phyloP scores from a whole-genome alignment of 2,113 vertebrate genomes.

The Cynoglossus semilaevis region DNA sequence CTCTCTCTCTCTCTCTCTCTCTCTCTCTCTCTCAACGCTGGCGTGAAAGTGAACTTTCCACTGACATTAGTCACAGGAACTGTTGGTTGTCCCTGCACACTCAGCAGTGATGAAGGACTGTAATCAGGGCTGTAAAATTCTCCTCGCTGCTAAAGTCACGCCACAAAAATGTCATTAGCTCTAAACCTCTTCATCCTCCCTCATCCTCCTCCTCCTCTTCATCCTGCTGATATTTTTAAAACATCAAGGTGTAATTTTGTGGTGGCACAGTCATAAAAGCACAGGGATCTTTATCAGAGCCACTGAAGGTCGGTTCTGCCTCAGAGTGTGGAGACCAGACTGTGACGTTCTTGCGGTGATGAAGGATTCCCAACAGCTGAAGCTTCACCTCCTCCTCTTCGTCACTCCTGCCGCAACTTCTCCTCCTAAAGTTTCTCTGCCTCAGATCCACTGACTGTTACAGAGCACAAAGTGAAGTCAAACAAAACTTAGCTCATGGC shows the following conservation, averaged over 20 bases:
- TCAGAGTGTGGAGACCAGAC: conserved; percentile 16
- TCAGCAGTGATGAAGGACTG: neutral
- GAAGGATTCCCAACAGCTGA: conserved; percentile 46
- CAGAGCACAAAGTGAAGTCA: neutral
- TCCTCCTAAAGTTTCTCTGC: conserved; percentile 29
- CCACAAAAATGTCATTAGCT: conserved; percentile 50
- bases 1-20: too few species aligned
- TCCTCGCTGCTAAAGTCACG: conserved; percentile 38
- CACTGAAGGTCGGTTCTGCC: conserved; percentile 20
- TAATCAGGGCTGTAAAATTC: conserved; percentile 42
- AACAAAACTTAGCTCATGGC: neutral
- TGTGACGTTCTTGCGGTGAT: conserved; percentile 28
- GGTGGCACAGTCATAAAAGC: conserved; percentile 36
- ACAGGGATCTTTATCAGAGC: conserved; percentile 23
- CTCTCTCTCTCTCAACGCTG: too few species aligned
- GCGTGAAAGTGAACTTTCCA: conserved; percentile 14
- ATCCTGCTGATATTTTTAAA: conserved; percentile 60
- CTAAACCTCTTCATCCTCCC: conserved; percentile 49
- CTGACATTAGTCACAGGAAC: conserved; percentile 4
- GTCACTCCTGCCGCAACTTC: conserved; percentile 50
- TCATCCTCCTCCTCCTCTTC: neutral
- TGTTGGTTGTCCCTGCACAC: conserved; percentile 19
- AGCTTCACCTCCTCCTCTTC: conserved; percentile 12
- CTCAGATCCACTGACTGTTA: conserved; percentile 23
- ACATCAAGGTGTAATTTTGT: conserved; percentile 46